Base-by-base conservation (phyloP, 2,113 vertebrate genomes). In the Melanerpes formicivorus region DNA sequence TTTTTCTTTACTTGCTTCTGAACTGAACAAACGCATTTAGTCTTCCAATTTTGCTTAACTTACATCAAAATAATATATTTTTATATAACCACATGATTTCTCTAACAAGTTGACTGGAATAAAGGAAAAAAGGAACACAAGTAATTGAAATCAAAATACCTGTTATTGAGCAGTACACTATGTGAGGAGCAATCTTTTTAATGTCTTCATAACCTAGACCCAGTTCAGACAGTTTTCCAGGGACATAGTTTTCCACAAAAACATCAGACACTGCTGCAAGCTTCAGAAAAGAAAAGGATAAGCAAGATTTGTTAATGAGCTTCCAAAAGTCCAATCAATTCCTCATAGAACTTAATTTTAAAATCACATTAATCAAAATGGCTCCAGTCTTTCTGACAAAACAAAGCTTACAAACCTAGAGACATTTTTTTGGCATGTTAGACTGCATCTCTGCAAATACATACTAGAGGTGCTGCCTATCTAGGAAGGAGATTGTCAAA, bases 141-240 rank as follows among this genome's bases (percentile, higher is more conserved):
- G 37, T 23, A 84, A 59, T 5, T n/a, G 15, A 90, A 60, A 44
- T 25, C 63, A 63, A 88, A 93, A 82, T 98, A 99, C 99, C 99
- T 98, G 99, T 98, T 82, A 99, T 98, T 84, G 99, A 99, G 90
- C 99, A 99, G 93, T 99, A 99, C 77, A 99, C 78, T 82, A 99
- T 96, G 5, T 95, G 97, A 50, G 99, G 98, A 69, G 99, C 98
- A 60, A 97, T 80, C 93, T 95, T 84, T 25, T 95, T 96, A 67
- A 99, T 95, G 52, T 99, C 98, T 92, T 98, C 97, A 76, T 98
- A 99, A 19, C 99, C 99, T 40, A 99, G 95, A 46, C 98, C 98
- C 98, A 99, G 93, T 91, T 97, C 91, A 77, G 95, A 67, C 34
- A 99, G 97, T 74, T 99, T 99, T 11, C 98, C 99, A 48, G 99